Evolutionary conservation across 1,140 invertebrate species (phyloP).

Genomic region (Lepidostoma basale): DNA sequence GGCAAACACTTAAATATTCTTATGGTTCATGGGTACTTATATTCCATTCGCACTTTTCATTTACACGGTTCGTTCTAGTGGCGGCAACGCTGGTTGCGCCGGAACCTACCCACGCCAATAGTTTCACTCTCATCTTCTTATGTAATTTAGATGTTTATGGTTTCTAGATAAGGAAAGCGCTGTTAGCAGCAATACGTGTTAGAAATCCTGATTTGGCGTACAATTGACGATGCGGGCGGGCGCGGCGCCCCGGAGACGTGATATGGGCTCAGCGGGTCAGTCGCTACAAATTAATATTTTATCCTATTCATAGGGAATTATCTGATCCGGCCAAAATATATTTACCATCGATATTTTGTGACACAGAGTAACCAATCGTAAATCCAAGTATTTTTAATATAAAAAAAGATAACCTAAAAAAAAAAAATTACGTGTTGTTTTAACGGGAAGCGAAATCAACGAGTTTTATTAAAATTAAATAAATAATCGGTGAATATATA

Average conservation of each 20-base stretch:
- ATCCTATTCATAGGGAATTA: slow-evolving; percentile 11
- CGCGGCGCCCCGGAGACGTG: neutral
- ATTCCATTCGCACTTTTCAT: too few species aligned
- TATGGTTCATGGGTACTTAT: too few species aligned
- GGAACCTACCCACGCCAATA: neutral
- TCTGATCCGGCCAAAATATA: slow-evolving; percentile 42
- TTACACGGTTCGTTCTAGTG: too few species aligned
- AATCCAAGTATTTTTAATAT: slow-evolving; percentile 43
- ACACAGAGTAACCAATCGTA: slow-evolving; percentile 36
- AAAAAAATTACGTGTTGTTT: slow-evolving; percentile 43
- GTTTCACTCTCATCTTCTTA: neutral
- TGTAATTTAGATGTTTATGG: slow-evolving; percentile 3
- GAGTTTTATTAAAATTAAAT: slow-evolving; percentile 39
- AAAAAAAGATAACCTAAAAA: slow-evolving; percentile 37
- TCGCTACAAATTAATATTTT: slow-evolving; percentile 10
- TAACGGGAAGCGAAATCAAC: slow-evolving; percentile 37
- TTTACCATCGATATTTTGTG: slow-evolving; percentile 44
- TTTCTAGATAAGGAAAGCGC: slow-evolving; percentile 18
- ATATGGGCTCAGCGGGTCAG: neutral
- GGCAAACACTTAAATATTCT: too few species aligned
- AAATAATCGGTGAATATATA: slow-evolving; percentile 12
- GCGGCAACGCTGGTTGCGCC: too few species aligned
- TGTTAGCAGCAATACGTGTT: slow-evolving; percentile 6
- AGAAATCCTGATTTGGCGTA: slow-evolving; percentile 45
- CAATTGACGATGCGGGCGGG: slow-evolving; percentile 22